Evolutionary conservation across 2,888 invertebrate genomes (phyloP).

Genomic region (Drosophila kambysellisi): DNA sequence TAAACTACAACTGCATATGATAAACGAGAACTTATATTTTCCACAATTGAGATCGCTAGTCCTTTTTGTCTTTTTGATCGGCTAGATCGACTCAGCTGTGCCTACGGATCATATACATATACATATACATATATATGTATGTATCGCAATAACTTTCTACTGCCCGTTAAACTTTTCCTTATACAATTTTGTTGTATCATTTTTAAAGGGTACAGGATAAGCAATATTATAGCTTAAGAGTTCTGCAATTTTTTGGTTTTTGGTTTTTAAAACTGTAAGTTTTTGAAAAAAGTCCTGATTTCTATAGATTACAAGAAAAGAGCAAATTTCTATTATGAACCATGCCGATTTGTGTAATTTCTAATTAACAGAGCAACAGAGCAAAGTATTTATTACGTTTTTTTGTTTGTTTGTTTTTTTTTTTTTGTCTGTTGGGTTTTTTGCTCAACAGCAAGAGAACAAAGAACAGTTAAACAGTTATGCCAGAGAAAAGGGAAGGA

Average conservation of each 20-base stretch:
- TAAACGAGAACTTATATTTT: neutral
- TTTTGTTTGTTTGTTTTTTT: neutral
- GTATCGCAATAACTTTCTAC: neutral
- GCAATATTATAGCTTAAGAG: too few relatives aligned
- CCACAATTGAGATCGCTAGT: too few relatives aligned
- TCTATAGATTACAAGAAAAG: neutral
- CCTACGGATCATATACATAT: neutral
- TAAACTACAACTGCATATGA: neutral
- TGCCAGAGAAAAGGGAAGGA: slow-evolving; percentile 14
- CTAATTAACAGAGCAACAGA: neutral
- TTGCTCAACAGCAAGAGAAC: slow-evolving; percentile 5
- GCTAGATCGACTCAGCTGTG: neutral
- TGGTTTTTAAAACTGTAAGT: neutral
- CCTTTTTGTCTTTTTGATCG: neutral
- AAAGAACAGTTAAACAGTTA: slow-evolving; percentile 15
- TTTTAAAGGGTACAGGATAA: neutral
- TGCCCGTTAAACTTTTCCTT: neutral
- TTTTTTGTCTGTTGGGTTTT: neutral
- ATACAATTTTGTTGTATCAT: neutral
- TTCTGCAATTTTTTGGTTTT: too few relatives aligned
- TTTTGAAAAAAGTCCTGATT: neutral
- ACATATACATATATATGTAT: neutral
- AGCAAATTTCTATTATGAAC: neutral
- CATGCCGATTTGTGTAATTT: neutral
- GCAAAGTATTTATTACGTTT: neutral